phyloP scores from a whole-genome alignment of 2,888 invertebrate species.

The Allolobophora icterica region DNA sequence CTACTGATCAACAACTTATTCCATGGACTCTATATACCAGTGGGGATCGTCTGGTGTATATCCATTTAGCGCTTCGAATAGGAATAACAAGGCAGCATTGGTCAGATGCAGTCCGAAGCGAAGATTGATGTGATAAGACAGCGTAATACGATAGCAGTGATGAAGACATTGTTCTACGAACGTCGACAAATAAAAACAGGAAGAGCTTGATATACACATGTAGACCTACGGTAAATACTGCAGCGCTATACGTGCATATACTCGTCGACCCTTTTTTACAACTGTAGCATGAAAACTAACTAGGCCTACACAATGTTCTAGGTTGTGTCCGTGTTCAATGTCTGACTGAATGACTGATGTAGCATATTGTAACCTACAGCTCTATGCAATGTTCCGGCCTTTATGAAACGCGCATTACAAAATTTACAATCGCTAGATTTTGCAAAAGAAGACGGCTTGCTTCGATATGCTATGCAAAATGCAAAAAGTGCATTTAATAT shows the following conservation, averaged over 20 bases:
- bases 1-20: not conserved
- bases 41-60: too few species aligned
- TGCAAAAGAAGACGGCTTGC: not conserved
- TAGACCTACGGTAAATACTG: too few species aligned
- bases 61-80: too few species aligned
- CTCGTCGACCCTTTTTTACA: not conserved
- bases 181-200: too few species aligned
- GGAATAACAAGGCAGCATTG: too few species aligned
- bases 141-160: not conserved
- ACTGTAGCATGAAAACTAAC: not conserved
- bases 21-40: not conserved
- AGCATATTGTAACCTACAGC: not conserved
- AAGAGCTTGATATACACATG: too few species aligned
- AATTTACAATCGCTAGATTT: not conserved
- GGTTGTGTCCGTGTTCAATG: not conserved
- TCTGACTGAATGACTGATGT: not conserved
- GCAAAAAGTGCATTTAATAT: not conserved
- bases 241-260: not conserved
- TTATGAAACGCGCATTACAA: not conserved
- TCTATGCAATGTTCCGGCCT: not conserved
- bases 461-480: not conserved
- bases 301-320: not conserved
- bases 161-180: not conserved
- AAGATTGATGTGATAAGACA: not conserved
- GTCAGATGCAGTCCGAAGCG: not conserved